These are phyloP conservation scores for Syrrhaptes paradoxus DNA, from an alignment of 2,113 vertebrate species.

Conservation along the genomic window DNA sequence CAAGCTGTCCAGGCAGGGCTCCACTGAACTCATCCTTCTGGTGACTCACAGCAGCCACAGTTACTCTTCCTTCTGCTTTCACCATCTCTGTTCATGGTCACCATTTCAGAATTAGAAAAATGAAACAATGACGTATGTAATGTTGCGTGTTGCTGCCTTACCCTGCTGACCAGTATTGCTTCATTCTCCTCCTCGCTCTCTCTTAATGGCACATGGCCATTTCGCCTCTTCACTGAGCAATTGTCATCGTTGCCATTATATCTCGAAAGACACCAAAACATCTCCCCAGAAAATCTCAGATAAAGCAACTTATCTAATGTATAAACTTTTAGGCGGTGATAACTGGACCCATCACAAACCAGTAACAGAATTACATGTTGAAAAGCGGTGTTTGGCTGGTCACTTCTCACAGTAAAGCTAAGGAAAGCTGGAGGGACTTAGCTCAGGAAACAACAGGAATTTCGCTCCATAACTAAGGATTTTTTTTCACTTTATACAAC, in stretches of 20 bases:
- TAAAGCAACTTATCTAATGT: background rate
- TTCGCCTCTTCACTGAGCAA: background rate
- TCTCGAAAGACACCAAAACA: background rate
- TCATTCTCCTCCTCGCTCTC: background rate
- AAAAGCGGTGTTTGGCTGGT: background rate
- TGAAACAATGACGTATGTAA: background rate
- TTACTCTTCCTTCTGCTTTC: conserved; percentile 31
- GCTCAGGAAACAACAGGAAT: background rate
- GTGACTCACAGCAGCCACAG: background rate
- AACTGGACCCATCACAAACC: background rate
- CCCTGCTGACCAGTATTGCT: background rate
- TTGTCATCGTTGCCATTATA: background rate
- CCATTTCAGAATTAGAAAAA: background rate
- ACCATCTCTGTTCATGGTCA: background rate
- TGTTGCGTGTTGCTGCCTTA: background rate
- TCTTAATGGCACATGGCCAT: background rate
- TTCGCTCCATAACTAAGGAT: background rate
- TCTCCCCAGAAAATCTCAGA: background rate
- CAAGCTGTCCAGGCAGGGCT: background rate
- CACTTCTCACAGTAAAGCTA: background rate
- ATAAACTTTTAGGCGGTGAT: background rate
- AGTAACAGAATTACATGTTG: background rate
- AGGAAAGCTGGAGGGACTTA: background rate
- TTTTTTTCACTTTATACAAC: background rate
- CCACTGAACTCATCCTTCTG: background rate